Percentiles rank a stretch among this genome's conserved stretches.
phyloP scores from a whole-genome alignment of 2,888 invertebrate genomes.

The Loripinus fragilis region DNA sequence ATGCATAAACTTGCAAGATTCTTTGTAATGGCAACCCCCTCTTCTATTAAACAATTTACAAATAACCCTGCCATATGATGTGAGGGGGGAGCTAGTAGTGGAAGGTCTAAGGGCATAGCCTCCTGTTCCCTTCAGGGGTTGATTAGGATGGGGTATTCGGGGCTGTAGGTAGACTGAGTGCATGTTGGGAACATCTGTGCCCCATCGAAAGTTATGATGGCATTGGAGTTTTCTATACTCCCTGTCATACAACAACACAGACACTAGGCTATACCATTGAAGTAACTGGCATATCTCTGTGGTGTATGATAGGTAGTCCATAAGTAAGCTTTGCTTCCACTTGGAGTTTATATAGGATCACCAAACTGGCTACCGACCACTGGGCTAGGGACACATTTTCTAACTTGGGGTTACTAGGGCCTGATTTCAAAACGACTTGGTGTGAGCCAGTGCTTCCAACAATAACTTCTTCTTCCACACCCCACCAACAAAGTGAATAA shows the following conservation, averaged over 20 bases:
- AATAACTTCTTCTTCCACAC: background rate
- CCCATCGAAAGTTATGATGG: slow-evolving; percentile 26
- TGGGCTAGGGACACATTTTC: slow-evolving; percentile 13
- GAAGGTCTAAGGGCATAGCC: background rate
- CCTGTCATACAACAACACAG: background rate
- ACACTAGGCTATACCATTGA: slow-evolving; percentile 9
- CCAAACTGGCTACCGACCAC: too few species aligned
- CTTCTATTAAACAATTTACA: slow-evolving; percentile 6
- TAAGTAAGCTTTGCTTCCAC: background rate
- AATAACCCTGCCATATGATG: background rate
- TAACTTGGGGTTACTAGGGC: slow-evolving; percentile 29
- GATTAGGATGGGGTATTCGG: background rate
- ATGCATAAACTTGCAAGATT: background rate
- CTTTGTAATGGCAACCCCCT: slow-evolving; percentile 3
- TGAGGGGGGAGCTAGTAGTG: background rate
- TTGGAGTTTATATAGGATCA: slow-evolving; percentile 26
- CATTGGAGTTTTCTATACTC: slow-evolving; percentile 8
- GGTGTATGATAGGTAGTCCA: slow-evolving; percentile 23
- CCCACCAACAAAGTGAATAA: background rate
- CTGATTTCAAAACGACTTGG: slow-evolving; percentile 26
- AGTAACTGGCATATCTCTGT: slow-evolving; percentile 13
- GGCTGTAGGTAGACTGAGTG: background rate
- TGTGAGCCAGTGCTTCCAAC: background rate
- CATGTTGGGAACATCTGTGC: slow-evolving; percentile 4
- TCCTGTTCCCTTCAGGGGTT: background rate